Percentiles rank a stretch among this genome's conserved stretches.
Conservation (phyloP, 1,140 invertebrate genomes). For the Orussus abietinus region DNA sequence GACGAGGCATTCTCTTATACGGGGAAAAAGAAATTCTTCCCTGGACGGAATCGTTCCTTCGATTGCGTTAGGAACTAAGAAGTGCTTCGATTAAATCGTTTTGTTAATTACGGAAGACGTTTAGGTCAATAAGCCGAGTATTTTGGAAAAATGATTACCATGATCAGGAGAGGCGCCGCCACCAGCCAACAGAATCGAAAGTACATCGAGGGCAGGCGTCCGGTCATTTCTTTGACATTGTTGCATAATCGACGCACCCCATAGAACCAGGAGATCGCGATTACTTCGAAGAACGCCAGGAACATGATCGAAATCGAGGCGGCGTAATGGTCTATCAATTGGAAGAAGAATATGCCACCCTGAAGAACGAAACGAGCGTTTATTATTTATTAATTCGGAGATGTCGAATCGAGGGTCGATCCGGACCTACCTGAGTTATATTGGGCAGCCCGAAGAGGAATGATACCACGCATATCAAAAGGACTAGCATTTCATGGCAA, state of each 20-base stretch:
- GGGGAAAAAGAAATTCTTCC: neutral
- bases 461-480: constrained; percentile 77
- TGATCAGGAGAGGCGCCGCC: constrained; percentile 73
- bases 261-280: constrained; percentile 88
- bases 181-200: constrained; percentile 83
- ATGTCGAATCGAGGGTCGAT: too few relatives aligned
- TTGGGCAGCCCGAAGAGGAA: constrained; percentile 81
- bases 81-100: too few relatives aligned
- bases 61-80: too few relatives aligned
- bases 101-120: too few relatives aligned
- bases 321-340: constrained; percentile 88
- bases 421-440: constrained; percentile 68
- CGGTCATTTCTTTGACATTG: constrained; percentile 87
- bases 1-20: neutral
- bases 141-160: constrained; percentile 60
- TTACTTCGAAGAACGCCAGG: constrained; percentile 87
- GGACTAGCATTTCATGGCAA: constrained; percentile 82
- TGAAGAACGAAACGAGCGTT: constrained; percentile 42
- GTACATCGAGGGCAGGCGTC: constrained; percentile 71
- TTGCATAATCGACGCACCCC: constrained; percentile 74
- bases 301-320: constrained; percentile 89
- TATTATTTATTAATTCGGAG: constrained; percentile 7
- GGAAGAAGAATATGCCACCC: constrained; percentile 91
- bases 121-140: too few relatives aligned
- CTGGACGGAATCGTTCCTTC: too few relatives aligned